A percentile compares a stretch with the other conserved stretches of the same genome.
Evolutionary conservation across 1,140 invertebrate species (phyloP).

Genomic region (Drosophila prosaltans): DNA sequence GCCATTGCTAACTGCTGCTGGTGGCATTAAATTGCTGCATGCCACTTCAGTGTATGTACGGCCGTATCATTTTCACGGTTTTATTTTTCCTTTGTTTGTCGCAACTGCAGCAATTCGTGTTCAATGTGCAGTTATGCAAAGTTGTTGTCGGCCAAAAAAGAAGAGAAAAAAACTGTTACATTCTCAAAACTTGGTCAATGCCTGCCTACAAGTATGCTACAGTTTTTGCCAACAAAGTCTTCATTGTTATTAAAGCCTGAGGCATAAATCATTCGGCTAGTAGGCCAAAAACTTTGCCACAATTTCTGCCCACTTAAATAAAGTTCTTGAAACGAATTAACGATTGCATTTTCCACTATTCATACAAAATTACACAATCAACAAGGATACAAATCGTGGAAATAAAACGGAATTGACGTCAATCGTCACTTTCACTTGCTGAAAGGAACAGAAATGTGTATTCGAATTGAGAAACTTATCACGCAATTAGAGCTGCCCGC

Average conservation of each 20-base stretch:
- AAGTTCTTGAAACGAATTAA: slow-evolving; percentile 31
- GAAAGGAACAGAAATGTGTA: slow-evolving; percentile 32
- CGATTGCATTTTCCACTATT: slow-evolving; percentile 8
- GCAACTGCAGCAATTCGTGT: slow-evolving; percentile 28
- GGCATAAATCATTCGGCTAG: slow-evolving; percentile 66
- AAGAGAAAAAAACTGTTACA: slow-evolving; percentile 43
- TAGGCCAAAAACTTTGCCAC: slow-evolving; percentile 22
- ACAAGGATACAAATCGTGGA: background rate
- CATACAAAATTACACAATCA: slow-evolving; percentile 3
- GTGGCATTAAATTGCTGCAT: slow-evolving; percentile 65
- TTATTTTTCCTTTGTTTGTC: slow-evolving; percentile 28
- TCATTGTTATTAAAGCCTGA: slow-evolving; percentile 53
- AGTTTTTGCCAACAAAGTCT: slow-evolving; percentile 45
- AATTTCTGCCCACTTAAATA: slow-evolving; percentile 43
- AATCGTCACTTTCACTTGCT: slow-evolving; percentile 45
- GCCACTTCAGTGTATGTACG: slow-evolving; percentile 32
- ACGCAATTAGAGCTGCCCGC: slow-evolving; percentile 69
- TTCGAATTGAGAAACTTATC: slow-evolving; percentile 73
- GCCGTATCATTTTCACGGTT: slow-evolving; percentile 35
- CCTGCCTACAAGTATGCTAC: slow-evolving; percentile 52
- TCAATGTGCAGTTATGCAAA: slow-evolving; percentile 60
- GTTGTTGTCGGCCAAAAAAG: slow-evolving; percentile 27
- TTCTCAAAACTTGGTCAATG: slow-evolving; percentile 44
- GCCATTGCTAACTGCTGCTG: slow-evolving; percentile 38
- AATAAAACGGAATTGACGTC: slow-evolving; percentile 46